A percentile compares a stretch with the other conserved stretches of the same genome.
These are phyloP conservation scores for Artemisiospiza belli DNA, from an alignment of 2,113 vertebrate species.

Conservation along the genomic window DNA sequence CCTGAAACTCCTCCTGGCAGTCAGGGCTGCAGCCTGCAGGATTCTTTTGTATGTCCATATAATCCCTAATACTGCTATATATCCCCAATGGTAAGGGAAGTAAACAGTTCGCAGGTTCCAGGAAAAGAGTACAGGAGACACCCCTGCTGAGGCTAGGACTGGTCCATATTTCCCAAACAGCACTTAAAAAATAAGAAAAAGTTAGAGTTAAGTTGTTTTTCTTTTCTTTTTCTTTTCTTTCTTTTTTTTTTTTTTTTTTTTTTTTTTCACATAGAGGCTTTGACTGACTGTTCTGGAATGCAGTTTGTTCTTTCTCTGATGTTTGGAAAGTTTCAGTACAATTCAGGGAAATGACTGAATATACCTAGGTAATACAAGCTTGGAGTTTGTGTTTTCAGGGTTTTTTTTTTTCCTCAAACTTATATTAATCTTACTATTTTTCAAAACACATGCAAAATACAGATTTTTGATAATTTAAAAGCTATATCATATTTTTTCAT, in stretches of 20 bases:
- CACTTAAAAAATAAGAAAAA: background rate
- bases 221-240: rapidly evolving
- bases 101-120: background rate
- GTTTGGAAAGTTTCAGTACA: conserved; percentile 19
- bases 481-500: background rate
- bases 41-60: background rate
- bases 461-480: background rate
- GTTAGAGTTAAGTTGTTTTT: background rate
- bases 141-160: background rate
- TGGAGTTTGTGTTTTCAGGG: background rate
- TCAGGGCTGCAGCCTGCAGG: background rate
- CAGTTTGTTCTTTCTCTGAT: background rate
- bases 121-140: background rate
- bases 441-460: background rate
- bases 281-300: background rate
- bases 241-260: no score
- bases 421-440: background rate
- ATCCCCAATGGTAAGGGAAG: background rate
- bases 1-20: background rate
- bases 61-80: background rate
- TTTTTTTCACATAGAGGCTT: background rate
- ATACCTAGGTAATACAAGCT: background rate
- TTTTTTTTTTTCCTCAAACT: background rate
- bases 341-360: conserved; percentile 38
- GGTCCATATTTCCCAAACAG: background rate